A percentile compares a stretch with the other conserved stretches of the same genome.
These are phyloP conservation scores for Junco hyemalis DNA, from an alignment of 2,113 vertebrate genomes.

Conservation along the genomic window DNA sequence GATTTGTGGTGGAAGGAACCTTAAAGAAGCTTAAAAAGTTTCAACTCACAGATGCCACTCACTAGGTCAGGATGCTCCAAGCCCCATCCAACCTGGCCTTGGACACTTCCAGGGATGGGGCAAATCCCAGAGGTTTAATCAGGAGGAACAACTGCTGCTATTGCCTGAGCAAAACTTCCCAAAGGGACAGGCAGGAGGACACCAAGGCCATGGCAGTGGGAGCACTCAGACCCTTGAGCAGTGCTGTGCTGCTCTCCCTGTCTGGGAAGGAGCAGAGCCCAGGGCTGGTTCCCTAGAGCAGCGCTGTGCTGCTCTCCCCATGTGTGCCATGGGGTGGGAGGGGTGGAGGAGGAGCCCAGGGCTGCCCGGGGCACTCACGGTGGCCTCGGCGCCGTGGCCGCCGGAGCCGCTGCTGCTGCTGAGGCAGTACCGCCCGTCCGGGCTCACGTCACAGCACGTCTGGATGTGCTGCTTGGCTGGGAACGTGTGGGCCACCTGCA, in stretches of 20 bases:
- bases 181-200: not conserved
- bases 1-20: not conserved
- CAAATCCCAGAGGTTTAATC: not conserved
- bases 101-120: not conserved
- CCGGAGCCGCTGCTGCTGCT: conserved; percentile 89
- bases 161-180: not conserved
- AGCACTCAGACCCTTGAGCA: not conserved
- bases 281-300: not conserved
- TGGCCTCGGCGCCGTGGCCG: conserved; percentile 90
- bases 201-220: rapidly evolving
- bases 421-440: conserved; percentile 81
- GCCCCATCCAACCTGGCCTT: not conserved
- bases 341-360: no score
- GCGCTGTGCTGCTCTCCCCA: not conserved
- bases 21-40: not conserved
- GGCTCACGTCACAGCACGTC: conserved; percentile 89
- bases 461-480: conserved; percentile 91
- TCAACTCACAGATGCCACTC: not conserved
- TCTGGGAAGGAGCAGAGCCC: rapidly evolving
- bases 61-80: not conserved
- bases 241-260: not conserved
- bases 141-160: not conserved
- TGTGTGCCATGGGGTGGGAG: rapidly evolving
- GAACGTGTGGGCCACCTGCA: conserved; percentile 88
- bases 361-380: conserved; percentile 72